Evolutionary conservation across 2,797 vertebrate genomes (phyloP).

Genomic region (Aulostomus chinensis): DNA sequence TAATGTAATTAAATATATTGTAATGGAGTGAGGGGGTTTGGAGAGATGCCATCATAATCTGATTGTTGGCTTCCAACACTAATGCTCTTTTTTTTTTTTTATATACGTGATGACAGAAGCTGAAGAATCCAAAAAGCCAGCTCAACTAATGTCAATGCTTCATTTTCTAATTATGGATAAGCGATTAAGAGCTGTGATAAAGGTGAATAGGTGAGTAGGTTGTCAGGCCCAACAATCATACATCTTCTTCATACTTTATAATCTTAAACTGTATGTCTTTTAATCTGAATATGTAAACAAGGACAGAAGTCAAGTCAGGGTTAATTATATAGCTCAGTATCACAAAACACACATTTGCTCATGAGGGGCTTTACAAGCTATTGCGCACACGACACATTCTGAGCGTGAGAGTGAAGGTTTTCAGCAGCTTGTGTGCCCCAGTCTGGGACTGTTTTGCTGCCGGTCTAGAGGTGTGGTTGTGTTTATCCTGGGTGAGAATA

Average conservation of each 20-base stretch:
- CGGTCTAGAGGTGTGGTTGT: slow-evolving; percentile 52
- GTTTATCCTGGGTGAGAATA: slow-evolving; percentile 75
- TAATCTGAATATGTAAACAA: no score
- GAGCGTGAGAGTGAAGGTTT: no score
- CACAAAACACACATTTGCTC: neutral
- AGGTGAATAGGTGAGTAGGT: no score
- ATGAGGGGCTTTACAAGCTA: no score
- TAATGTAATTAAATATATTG: slow-evolving; percentile 37
- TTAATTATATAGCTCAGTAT: neutral
- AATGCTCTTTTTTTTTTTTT: slow-evolving; percentile 36
- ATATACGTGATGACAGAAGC: slow-evolving; percentile 20
- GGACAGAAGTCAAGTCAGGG: no score
- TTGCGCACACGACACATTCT: no score
- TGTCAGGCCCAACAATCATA: no score
- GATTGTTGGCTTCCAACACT: no score
- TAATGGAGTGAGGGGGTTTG: slow-evolving; percentile 27
- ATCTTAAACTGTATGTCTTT: no score
- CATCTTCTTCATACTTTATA: no score
- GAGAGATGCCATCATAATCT: slow-evolving; percentile 30
- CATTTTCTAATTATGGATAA: slow-evolving; percentile 27
- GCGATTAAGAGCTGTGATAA: slow-evolving; percentile 12
- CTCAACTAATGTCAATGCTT: slow-evolving; percentile 1
- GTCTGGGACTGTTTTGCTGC: slow-evolving; percentile 14
- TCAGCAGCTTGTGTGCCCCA: no score
- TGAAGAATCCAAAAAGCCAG: slow-evolving; percentile 17